Evolutionary conservation across 2,797 vertebrate species (phyloP).

Genomic region (Scomberomorus guttatus): DNA sequence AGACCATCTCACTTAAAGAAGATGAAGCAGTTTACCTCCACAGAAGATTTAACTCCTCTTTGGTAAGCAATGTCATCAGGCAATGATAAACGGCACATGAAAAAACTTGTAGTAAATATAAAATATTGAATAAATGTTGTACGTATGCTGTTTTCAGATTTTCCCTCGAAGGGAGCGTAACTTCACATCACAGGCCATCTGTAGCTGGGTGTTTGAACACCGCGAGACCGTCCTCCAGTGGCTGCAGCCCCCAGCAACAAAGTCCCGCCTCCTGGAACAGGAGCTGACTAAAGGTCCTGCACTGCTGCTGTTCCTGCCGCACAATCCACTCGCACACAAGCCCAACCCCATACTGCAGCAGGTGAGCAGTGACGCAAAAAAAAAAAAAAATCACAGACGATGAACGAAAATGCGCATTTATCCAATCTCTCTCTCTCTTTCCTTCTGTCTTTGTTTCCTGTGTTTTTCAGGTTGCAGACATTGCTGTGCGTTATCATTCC

Average conservation of each 20-base stretch:
- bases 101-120: not conserved
- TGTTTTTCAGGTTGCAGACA: slow-evolving; percentile 88
- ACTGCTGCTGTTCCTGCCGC: slow-evolving; percentile 93
- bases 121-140: not conserved
- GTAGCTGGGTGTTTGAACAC: slow-evolving; percentile 93
- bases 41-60: slow-evolving; percentile 92
- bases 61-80: slow-evolving; percentile 84
- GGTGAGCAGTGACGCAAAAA: slow-evolving; percentile 81
- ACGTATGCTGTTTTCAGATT: slow-evolving; percentile 78
- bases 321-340: slow-evolving; percentile 87
- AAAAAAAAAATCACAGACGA: not conserved
- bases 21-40: slow-evolving; percentile 93
- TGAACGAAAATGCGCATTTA: not conserved
- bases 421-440: no score
- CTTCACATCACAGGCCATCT: slow-evolving; percentile 93
- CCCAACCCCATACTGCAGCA: slow-evolving; percentile 87
- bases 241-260: slow-evolving; percentile 82
- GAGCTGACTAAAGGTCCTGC: slow-evolving; percentile 96
- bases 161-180: slow-evolving; percentile 89
- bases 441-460: not conserved
- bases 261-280: slow-evolving; percentile 81
- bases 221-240: slow-evolving; percentile 85
- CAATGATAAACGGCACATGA: not conserved
- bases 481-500: slow-evolving; percentile 93
- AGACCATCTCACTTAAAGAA: slow-evolving; percentile 87